Conservation (phyloP, 2,797 vertebrate species). For the Epinephelus malabaricus region DNA sequence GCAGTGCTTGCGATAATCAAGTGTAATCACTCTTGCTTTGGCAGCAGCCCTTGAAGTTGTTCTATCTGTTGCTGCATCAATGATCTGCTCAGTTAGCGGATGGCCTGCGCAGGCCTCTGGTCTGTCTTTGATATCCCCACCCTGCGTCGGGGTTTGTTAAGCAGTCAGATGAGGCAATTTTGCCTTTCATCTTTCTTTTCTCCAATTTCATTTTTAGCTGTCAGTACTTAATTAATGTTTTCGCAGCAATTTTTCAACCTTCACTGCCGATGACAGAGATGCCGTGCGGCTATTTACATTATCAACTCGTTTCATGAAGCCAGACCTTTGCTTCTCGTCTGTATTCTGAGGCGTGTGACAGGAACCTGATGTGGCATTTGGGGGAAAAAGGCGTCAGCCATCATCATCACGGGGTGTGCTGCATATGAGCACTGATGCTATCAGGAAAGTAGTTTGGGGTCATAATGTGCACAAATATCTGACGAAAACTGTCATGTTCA, state of each 20-base stretch:
- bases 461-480: slow-evolving; percentile 48
- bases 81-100: slow-evolving; percentile 59
- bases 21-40: slow-evolving; percentile 69
- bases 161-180: slow-evolving; percentile 72
- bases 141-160: slow-evolving; percentile 69
- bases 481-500: slow-evolving; percentile 39
- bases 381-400: slow-evolving; percentile 35
- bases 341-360: slow-evolving; percentile 53
- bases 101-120: slow-evolving; percentile 61
- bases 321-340: slow-evolving; percentile 61
- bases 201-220: slow-evolving; percentile 68
- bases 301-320: slow-evolving; percentile 61
- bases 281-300: slow-evolving; percentile 67
- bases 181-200: slow-evolving; percentile 75
- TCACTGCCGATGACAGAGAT: slow-evolving; percentile 68
- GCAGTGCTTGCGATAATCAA: slow-evolving; percentile 71
- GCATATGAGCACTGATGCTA: slow-evolving; percentile 53
- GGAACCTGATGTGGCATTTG: slow-evolving; percentile 70
- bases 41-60: slow-evolving; percentile 69
- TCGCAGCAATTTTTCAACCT: slow-evolving; percentile 74
- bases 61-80: slow-evolving; percentile 73
- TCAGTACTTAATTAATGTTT: slow-evolving; percentile 82
- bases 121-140: slow-evolving; percentile 74
- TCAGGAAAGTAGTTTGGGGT: slow-evolving; percentile 51
- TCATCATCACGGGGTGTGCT: slow-evolving; percentile 41